These are phyloP conservation scores for Leptopterna dolabrata DNA, from an alignment of 2,888 invertebrate genomes.

Conservation along the genomic window DNA sequence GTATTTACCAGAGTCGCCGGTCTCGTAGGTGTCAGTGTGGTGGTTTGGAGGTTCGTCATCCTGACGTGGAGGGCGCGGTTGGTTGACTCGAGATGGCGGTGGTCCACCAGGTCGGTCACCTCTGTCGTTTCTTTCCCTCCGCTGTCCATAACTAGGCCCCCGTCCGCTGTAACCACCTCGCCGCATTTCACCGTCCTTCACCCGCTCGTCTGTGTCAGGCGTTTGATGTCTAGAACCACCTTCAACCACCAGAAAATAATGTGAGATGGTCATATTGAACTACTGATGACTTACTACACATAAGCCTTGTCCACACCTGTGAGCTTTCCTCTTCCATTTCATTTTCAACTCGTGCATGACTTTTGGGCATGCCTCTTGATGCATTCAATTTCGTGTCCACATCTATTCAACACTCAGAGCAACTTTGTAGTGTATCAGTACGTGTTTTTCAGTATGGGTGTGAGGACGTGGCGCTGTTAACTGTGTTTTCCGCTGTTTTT, in stretches of 20 bases:
- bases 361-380: no score
- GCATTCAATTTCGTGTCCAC: no score
- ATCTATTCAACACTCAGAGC: no score
- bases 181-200: constrained; percentile 67
- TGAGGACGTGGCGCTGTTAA: no score
- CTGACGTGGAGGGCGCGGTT: constrained; percentile 17
- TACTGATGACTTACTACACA: no score
- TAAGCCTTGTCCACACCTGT: no score
- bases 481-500: no score
- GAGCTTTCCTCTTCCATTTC: no score
- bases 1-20: constrained; percentile 33
- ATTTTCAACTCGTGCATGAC: no score
- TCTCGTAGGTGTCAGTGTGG: constrained; percentile 8
- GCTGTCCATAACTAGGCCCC: constrained; percentile 58
- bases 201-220: constrained; percentile 73
- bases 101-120: constrained; percentile 67
- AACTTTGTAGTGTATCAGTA: no score
- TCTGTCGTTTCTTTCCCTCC: constrained; percentile 67
- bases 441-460: no score
- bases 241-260: background rate
- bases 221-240: constrained; percentile 75
- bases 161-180: constrained; percentile 65
- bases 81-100: constrained; percentile 42
- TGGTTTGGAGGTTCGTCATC: constrained; percentile 34
- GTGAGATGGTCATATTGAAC: no score